phyloP scores from a whole-genome alignment of 2,797 vertebrate species.

The Falco rusticolus region DNA sequence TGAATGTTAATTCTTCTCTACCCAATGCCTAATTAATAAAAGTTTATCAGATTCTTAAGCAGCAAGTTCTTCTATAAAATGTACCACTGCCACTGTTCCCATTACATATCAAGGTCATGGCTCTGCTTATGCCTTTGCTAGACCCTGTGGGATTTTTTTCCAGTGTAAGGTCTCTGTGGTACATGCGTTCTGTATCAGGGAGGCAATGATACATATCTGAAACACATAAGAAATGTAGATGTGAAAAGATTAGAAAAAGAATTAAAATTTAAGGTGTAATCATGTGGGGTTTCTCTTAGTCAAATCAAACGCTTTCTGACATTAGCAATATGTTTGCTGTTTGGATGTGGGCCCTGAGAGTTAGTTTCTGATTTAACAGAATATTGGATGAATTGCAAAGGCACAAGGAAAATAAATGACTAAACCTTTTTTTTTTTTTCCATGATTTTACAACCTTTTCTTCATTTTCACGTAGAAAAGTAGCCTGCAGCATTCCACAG shows the following conservation, averaged over 20 bases:
- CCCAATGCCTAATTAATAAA: background rate
- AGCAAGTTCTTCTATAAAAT: background rate
- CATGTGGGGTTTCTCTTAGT: background rate
- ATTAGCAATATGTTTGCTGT: background rate
- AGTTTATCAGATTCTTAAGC: background rate
- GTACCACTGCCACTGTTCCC: background rate
- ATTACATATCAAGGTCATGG: background rate
- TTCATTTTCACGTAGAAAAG: background rate
- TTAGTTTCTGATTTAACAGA: background rate
- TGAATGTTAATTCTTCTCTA: background rate
- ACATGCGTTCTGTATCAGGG: accelerated
- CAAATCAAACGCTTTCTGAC: background rate
- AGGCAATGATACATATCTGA: background rate
- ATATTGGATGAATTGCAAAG: background rate
- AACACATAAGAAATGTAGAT: background rate
- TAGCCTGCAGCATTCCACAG: background rate
- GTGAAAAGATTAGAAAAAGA: background rate
- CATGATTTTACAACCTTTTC: background rate
- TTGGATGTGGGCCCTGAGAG: background rate
- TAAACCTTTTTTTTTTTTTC: background rate
- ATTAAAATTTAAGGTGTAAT: background rate
- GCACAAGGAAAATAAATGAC: background rate
- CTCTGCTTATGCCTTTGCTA: background rate
- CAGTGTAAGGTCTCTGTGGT: background rate
- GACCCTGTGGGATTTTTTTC: background rate